Conservation (phyloP, 2,113 vertebrate genomes). For the Empidonax alnorum region DNA sequence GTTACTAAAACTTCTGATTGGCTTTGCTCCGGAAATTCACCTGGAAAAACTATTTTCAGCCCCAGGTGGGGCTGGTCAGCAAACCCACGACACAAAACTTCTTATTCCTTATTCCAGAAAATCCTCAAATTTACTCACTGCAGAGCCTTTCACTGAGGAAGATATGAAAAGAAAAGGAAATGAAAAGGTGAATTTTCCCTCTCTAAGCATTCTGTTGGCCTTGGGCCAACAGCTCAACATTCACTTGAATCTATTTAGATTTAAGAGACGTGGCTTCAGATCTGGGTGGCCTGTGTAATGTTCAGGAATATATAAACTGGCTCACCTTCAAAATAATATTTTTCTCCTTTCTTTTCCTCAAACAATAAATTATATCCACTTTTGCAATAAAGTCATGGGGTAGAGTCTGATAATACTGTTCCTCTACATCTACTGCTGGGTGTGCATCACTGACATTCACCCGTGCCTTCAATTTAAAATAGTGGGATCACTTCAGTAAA, state of each 20-base stretch:
- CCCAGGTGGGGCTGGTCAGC: too few species aligned
- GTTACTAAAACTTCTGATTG: too few species aligned
- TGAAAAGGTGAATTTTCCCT: constrained; percentile 12
- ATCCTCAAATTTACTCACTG: not conserved
- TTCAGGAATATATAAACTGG: constrained; percentile 66
- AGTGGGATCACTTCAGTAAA: not conserved
- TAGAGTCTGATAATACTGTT: not conserved
- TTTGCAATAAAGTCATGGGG: constrained; percentile 15
- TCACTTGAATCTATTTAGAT: constrained; percentile 35
- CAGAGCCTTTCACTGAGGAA: not conserved
- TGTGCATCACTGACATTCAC: not conserved
- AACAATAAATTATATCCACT: constrained; percentile 56
- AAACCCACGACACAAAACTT: too few species aligned
- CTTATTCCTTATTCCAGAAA: not conserved
- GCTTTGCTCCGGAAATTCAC: too few species aligned
- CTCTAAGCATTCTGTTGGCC: not conserved
- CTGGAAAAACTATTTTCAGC: too few species aligned
- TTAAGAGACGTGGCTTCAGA: constrained; percentile 35
- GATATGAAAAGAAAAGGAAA: not conserved
- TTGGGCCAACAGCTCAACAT: constrained; percentile 25
- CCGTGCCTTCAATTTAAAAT: not conserved
- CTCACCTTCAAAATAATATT: constrained; percentile 62
- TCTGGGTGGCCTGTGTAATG: constrained; percentile 67
- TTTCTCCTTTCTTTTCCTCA: constrained; percentile 57
- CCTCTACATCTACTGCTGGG: not conserved